Evolutionary conservation across 2,113 vertebrate species (phyloP).

Genomic region (Pica pica): DNA sequence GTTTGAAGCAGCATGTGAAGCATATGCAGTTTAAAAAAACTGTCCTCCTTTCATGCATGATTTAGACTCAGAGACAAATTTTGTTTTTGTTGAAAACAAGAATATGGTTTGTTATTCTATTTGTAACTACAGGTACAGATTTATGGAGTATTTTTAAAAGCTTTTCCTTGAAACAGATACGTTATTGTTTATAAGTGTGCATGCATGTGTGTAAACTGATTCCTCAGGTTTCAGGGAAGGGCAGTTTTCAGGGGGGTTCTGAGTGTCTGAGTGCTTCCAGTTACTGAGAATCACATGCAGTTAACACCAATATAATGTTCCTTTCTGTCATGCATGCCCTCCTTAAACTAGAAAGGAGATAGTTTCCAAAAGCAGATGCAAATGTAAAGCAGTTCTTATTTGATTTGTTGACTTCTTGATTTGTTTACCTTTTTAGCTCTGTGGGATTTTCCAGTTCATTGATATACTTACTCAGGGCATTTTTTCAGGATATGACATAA

Average conservation of each 20-base stretch:
- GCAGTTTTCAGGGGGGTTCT: neutral
- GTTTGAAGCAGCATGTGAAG: constrained; percentile 79
- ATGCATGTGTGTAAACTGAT: neutral
- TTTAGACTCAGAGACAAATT: constrained; percentile 59
- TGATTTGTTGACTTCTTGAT: constrained; percentile 20
- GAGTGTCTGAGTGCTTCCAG: neutral
- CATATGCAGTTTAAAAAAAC: constrained; percentile 75
- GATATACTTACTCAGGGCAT: neutral
- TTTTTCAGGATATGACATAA: constrained; percentile 6
- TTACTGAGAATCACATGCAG: neutral
- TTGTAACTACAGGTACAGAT: constrained; percentile 13
- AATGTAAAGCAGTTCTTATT: neutral
- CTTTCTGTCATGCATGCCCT: neutral
- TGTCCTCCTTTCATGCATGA: constrained; percentile 77
- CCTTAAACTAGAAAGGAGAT: neutral
- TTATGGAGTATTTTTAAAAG: neutral
- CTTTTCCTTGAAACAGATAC: constrained; percentile 33
- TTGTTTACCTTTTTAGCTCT: constrained; percentile 40
- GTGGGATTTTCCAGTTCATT: constrained; percentile 31
- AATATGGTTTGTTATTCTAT: neutral
- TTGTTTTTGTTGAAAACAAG: constrained; percentile 46
- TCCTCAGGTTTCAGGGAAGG: neutral
- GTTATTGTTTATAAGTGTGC: neutral
- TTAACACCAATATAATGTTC: neutral
- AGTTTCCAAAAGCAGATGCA: neutral